Percentiles rank a stretch among this genome's conserved stretches.
Evolutionary conservation across 2,113 vertebrate species (phyloP).

Genomic region (Nannospalax galili): DNA sequence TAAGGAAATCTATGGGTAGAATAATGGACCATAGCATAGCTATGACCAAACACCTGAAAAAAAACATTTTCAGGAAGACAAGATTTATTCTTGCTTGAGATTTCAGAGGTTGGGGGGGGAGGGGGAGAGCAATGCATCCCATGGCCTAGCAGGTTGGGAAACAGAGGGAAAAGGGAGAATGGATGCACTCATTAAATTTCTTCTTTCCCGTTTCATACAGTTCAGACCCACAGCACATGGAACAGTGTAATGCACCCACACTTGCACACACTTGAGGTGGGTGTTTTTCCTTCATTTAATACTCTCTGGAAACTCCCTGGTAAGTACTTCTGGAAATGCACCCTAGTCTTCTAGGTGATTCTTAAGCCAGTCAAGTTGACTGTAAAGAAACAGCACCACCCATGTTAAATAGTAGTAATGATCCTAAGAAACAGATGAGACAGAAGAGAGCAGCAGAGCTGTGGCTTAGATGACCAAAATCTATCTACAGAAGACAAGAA

Average conservation of each 20-base stretch:
- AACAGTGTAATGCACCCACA: not conserved
- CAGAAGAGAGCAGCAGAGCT: not conserved
- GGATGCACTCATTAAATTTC: not conserved
- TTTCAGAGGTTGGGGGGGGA: too few species aligned
- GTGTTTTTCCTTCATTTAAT: not conserved
- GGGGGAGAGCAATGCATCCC: not conserved
- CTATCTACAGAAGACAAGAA: not conserved
- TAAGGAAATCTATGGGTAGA: not conserved
- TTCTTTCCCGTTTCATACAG: not conserved
- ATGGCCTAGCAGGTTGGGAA: not conserved
- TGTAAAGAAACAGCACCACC: not conserved
- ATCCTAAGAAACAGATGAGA: not conserved
- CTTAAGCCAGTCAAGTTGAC: not conserved
- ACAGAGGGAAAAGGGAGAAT: not conserved
- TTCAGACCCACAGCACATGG: not conserved
- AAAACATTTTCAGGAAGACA: not conserved
- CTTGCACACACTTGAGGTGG: rapidly evolving
- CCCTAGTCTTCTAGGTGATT: not conserved
- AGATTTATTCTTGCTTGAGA: not conserved
- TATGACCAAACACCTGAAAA: not conserved
- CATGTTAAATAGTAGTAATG: not conserved
- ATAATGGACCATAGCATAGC: not conserved
- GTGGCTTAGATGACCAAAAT: too few species aligned
- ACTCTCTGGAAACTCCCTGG: too few species aligned
- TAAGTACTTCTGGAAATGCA: not conserved